These are phyloP conservation scores for Ptilonorhynchus violaceus DNA, from an alignment of 2,113 vertebrate species.

Conservation along the genomic window DNA sequence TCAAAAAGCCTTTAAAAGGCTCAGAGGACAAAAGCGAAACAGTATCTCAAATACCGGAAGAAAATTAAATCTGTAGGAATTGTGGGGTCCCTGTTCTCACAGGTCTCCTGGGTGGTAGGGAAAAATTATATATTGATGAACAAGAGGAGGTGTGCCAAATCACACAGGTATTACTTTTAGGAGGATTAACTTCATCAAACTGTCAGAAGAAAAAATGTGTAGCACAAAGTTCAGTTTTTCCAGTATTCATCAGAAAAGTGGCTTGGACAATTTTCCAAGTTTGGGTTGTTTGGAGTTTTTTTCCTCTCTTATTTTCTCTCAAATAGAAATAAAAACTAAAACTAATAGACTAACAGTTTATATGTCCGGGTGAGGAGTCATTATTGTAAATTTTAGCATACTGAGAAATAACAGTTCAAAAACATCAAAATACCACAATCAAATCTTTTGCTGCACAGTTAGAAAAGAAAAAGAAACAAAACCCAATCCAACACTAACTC, in stretches of 20 bases:
- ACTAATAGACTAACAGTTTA: not conserved
- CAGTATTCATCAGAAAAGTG: not conserved
- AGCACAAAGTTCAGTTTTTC: not conserved
- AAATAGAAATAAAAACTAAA: conserved; percentile 28
- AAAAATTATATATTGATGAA: not conserved
- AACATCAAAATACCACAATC: not conserved
- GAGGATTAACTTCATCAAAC: not conserved
- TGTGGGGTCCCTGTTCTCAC: not conserved
- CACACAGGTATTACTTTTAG: not conserved
- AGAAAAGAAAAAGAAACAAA: not conserved
- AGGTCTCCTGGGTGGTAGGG: not conserved
- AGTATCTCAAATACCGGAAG: not conserved
- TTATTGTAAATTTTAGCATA: not conserved
- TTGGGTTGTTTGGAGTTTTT: not conserved
- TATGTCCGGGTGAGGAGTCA: not conserved
- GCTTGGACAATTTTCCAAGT: conserved; percentile 10
- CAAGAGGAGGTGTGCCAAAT: not conserved
- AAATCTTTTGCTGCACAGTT: not conserved
- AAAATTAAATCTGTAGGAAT: not conserved
- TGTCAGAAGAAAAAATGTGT: not conserved
- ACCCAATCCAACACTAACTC: not conserved
- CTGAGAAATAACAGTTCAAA: not conserved
- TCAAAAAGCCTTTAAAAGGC: not conserved
- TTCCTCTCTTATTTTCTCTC: not conserved
- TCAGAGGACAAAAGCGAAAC: not conserved